Conservation (phyloP, 2,888 invertebrate genomes). For the Chloromyia formosa region DNA sequence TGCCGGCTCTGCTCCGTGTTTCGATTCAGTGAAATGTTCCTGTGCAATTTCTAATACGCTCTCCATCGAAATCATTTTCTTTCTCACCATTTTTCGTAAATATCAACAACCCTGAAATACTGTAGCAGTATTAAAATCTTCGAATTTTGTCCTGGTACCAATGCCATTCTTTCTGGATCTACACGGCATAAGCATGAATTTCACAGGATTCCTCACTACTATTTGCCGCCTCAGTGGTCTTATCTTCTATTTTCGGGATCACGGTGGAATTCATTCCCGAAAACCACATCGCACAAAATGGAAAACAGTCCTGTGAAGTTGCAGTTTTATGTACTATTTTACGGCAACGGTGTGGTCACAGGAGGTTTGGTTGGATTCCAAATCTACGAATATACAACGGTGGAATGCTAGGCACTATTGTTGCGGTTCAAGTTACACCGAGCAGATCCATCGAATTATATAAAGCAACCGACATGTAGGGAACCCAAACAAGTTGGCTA, state of each 20-base stretch:
- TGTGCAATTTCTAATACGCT: too few relatives aligned
- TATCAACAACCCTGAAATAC: too few relatives aligned
- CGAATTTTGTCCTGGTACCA: not conserved
- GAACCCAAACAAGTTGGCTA: slow-evolving; percentile 2
- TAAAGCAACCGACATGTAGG: not conserved
- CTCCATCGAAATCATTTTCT: too few relatives aligned
- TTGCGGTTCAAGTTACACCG: slow-evolving; percentile 36
- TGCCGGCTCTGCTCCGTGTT: too few relatives aligned
- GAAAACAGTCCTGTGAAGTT: slow-evolving; percentile 20
- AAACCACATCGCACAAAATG: slow-evolving; percentile 27
- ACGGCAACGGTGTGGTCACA: slow-evolving; percentile 29
- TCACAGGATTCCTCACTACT: not conserved
- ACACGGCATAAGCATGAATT: slow-evolving; percentile 8
- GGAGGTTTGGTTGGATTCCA: slow-evolving; percentile 21
- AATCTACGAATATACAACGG: not conserved
- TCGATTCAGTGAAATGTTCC: too few relatives aligned
- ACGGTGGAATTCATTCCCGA: slow-evolving; percentile 32
- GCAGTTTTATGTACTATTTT: slow-evolving; percentile 33
- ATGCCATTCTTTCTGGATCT: not conserved
- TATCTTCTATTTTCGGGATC: slow-evolving; percentile 39
- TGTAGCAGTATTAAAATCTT: not conserved
- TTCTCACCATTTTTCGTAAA: too few relatives aligned
- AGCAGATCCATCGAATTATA: slow-evolving; percentile 38
- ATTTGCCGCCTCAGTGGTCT: slow-evolving; percentile 35
- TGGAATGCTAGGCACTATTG: not conserved